These are phyloP conservation scores for Rhabdomys pumilio DNA, from an alignment of 2,797 vertebrate species.

Conservation along the genomic window DNA sequence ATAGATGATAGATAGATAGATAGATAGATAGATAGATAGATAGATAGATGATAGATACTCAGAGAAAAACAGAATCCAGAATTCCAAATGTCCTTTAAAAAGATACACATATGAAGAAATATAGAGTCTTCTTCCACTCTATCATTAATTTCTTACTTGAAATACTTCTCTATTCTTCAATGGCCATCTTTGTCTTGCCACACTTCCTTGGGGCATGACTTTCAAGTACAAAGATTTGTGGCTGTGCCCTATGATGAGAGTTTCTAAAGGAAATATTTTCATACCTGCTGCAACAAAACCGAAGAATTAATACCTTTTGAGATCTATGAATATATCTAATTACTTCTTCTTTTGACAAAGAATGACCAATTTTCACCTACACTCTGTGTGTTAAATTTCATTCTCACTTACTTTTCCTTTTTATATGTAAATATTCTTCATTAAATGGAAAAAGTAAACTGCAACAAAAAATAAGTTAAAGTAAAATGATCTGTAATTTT, in stretches of 20 bases:
- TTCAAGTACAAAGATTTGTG: neutral
- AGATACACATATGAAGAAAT: neutral
- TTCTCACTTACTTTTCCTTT: conserved; percentile 18
- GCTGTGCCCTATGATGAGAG: neutral
- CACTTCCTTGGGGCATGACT: neutral
- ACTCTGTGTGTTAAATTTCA: neutral
- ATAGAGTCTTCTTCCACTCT: neutral
- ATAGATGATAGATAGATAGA: neutral
- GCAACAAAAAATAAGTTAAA: conserved; percentile 22
- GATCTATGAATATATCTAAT: neutral
- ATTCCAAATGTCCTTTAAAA: neutral
- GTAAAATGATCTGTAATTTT: conserved; percentile 49
- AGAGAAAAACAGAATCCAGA: neutral
- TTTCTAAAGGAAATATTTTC: neutral
- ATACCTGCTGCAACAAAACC: neutral
- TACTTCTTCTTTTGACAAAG: conserved; percentile 17
- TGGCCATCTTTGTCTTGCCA: neutral
- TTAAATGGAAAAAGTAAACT: neutral
- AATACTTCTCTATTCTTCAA: neutral
- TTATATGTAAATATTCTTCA: neutral
- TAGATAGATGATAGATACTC: neutral
- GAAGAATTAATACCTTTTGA: neutral
- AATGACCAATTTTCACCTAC: conserved; percentile 6
- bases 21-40: neutral
- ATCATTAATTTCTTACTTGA: neutral